Evolutionary conservation across 2,113 vertebrate species (phyloP).

Genomic region (Raphicerus campestris): DNA sequence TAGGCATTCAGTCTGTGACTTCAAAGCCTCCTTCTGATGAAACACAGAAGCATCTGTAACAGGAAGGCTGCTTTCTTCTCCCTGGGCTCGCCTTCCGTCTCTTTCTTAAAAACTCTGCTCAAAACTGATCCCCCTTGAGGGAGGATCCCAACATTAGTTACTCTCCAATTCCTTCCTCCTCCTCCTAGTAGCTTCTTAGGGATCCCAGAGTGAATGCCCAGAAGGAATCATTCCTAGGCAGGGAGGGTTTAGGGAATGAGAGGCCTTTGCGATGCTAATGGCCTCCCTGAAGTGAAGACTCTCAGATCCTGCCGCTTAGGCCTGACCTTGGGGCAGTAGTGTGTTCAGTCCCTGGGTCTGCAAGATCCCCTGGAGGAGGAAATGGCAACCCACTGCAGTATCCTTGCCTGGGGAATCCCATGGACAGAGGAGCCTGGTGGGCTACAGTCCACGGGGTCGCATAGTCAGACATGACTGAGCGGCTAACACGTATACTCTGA

Average conservation of each 20-base stretch:
- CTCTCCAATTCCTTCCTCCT: background rate
- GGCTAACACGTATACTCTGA: background rate
- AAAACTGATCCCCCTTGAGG: background rate
- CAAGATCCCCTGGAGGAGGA: background rate
- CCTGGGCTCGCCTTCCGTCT: background rate
- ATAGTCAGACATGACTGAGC: background rate
- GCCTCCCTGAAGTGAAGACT: background rate
- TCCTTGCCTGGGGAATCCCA: background rate
- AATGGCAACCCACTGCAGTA: background rate
- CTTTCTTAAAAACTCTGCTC: background rate
- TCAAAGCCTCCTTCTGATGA: background rate
- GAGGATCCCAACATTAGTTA: background rate
- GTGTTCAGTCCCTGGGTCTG: background rate
- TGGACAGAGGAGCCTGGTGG: background rate
- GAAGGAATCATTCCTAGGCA: background rate
- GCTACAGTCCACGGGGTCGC: background rate
- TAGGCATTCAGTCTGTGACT: background rate
- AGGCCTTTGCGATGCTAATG: background rate
- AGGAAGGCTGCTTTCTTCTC: background rate
- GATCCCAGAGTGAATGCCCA: background rate
- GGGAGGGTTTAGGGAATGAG: background rate
- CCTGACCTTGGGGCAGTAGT: background rate
- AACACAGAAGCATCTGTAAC: background rate
- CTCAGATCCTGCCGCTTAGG: background rate
- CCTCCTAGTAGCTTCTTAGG: background rate